A percentile compares a stretch with the other conserved stretches of the same genome.
phyloP scores from a whole-genome alignment of 2,797 vertebrate genomes.

The Oryzias sinensis region DNA sequence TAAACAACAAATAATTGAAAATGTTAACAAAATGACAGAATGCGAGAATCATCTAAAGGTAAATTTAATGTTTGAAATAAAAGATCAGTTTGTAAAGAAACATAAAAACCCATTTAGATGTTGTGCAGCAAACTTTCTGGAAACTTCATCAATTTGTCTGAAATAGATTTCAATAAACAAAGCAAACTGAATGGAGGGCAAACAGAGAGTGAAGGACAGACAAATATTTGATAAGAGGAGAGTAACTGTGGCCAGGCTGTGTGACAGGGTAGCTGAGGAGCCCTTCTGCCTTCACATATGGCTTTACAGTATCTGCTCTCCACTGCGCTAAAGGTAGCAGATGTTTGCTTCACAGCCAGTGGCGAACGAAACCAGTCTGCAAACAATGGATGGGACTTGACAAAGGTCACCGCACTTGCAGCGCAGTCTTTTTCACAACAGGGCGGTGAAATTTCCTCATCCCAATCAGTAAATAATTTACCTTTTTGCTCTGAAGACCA shows the following conservation, averaged over 20 bases:
- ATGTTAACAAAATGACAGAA: too few relatives aligned
- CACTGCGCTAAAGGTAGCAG: constrained; percentile 68
- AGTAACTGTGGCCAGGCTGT: constrained; percentile 72
- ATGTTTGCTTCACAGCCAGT: constrained; percentile 82
- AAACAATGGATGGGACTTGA: constrained; percentile 82
- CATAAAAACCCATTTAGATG: constrained; percentile 26
- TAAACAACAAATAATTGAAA: too few relatives aligned
- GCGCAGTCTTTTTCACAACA: constrained; percentile 61
- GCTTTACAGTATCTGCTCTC: constrained; percentile 50
- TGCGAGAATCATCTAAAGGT: too few relatives aligned
- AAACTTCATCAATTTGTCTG: constrained; percentile 70
- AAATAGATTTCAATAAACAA: constrained; percentile 77
- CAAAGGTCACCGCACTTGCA: constrained; percentile 80
- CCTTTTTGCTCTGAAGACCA: constrained; percentile 20
- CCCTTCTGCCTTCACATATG: constrained; percentile 42
- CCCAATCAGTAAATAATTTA: constrained; percentile 42
- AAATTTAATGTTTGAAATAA: constrained; percentile 5
- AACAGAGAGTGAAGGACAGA: constrained; percentile 86
- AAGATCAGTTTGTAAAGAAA: not conserved
- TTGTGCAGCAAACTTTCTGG: constrained; percentile 64
- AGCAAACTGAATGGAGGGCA: constrained; percentile 83
- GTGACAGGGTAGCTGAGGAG: constrained; percentile 58
- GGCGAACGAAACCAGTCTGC: constrained; percentile 74
- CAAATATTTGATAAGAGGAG: constrained; percentile 88
- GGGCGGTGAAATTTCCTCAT: constrained; percentile 38